Conservation (phyloP, 1,140 invertebrate genomes). For the Kradibia gibbosae region DNA sequence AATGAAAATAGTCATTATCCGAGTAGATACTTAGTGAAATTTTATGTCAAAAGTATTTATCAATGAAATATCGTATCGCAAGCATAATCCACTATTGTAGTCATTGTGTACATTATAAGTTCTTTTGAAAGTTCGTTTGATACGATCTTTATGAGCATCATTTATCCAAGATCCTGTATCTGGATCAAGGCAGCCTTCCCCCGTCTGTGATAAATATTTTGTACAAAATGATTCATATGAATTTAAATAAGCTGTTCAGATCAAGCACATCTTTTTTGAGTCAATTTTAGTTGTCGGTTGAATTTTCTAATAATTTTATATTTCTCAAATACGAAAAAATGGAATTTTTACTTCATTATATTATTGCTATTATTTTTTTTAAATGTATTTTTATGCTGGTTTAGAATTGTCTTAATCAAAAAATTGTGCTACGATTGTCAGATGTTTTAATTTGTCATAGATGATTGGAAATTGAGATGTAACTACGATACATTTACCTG, state of each 20-base stretch:
- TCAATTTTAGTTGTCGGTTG: conserved; percentile 43
- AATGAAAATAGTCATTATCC: conserved; percentile 18
- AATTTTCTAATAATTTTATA: conserved; percentile 43
- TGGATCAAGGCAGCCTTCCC: conserved; percentile 63
- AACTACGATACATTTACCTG: conserved; percentile 29
- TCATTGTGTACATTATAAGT: conserved; percentile 42
- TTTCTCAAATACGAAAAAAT: conserved; percentile 33
- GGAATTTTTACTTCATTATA: conserved; percentile 36
- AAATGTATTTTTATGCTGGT: conserved; percentile 34
- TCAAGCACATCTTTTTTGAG: conserved; percentile 41
- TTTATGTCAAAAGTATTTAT: conserved; percentile 36
- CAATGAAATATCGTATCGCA: conserved; percentile 33
- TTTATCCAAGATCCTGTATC: conserved; percentile 55
- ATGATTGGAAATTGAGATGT: conserved; percentile 42
- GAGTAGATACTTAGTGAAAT: conserved; percentile 34
- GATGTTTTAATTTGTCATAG: conserved; percentile 41
- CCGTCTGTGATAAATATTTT: conserved; percentile 66
- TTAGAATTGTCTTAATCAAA: conserved; percentile 36
- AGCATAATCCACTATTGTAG: conserved; percentile 27
- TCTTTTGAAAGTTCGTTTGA: conserved; percentile 29
- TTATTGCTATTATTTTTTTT: conserved; percentile 40
- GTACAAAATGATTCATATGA: conserved; percentile 43
- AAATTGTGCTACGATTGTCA: conserved; percentile 45
- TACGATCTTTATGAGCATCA: conserved; percentile 34
- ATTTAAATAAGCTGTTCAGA: conserved; percentile 43